Conservation (phyloP, 2,797 vertebrate genomes). For the Siniperca obscura region DNA sequence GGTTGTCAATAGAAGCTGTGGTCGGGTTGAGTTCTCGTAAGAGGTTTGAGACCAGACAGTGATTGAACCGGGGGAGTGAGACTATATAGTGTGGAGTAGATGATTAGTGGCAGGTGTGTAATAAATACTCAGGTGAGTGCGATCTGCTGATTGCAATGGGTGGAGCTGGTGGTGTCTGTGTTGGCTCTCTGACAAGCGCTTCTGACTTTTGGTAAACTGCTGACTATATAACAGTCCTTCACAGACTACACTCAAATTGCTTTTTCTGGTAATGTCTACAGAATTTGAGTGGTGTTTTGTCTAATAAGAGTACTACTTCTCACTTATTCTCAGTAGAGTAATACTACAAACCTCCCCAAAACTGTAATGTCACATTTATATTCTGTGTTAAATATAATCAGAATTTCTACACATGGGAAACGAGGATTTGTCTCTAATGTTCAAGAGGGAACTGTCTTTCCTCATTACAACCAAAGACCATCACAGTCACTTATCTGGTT, state of each 20-base stretch:
- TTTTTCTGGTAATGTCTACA: background rate
- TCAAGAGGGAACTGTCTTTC: background rate
- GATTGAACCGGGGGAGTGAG: no score
- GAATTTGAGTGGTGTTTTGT: background rate
- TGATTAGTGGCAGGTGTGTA: no score
- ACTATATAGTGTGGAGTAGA: no score
- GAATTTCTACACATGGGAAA: background rate
- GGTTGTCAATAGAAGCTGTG: no score
- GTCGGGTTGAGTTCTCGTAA: no score
- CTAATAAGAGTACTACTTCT: no score
- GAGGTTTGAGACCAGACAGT: no score
- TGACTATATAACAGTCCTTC: background rate
- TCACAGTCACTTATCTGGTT: slow-evolving; percentile 1
- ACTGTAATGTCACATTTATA: background rate
- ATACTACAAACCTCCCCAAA: background rate
- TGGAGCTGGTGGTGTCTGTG: no score
- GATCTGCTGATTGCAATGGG: no score
- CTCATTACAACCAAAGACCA: background rate
- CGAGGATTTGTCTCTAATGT: background rate
- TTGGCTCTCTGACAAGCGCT: no score
- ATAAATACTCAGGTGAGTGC: no score
- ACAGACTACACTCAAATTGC: background rate
- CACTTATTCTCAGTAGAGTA: background rate
- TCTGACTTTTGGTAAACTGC: background rate
- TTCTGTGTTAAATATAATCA: background rate